These are phyloP conservation scores for Drosophila antonietae DNA, from an alignment of 2,888 invertebrate genomes.

Conservation along the genomic window DNA sequence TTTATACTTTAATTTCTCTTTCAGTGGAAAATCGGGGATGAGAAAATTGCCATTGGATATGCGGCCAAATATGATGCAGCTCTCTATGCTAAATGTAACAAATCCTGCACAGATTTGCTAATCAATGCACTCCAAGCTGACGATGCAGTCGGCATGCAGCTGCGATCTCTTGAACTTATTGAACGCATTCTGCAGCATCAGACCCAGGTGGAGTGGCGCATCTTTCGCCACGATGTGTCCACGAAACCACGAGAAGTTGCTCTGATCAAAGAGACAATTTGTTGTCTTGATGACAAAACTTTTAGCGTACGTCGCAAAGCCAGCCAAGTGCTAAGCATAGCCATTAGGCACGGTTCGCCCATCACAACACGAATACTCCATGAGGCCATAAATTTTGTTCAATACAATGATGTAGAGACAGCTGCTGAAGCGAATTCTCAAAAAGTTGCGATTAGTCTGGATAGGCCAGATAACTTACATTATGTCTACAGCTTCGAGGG, in stretches of 20 bases:
- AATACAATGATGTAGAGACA: constrained; percentile 64
- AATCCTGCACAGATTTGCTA: constrained; percentile 80
- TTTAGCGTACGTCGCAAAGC: constrained; percentile 82
- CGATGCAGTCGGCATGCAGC: constrained; percentile 77
- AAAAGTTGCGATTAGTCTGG: constrained; percentile 76
- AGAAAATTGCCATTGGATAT: constrained; percentile 81
- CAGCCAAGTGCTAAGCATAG: constrained; percentile 77
- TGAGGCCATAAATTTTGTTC: constrained; percentile 77
- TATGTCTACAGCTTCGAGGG: constrained; percentile 82
- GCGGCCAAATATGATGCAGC: constrained; percentile 84
- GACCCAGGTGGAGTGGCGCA: constrained; percentile 83
- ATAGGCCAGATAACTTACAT: constrained; percentile 66
- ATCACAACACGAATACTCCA: constrained; percentile 78
- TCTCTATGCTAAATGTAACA: constrained; percentile 83
- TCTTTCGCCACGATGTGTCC: constrained; percentile 83
- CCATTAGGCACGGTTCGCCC: constrained; percentile 76
- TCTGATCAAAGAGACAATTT: constrained; percentile 79
- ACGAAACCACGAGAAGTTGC: constrained; percentile 82
- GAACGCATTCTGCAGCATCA: constrained; percentile 79
- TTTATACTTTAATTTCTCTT: background rate
- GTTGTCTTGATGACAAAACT: constrained; percentile 78
- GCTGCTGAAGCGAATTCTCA: constrained; percentile 64
- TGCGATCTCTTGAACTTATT: constrained; percentile 80
- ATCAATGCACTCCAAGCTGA: constrained; percentile 79
- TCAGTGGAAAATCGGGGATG: constrained; percentile 81